Base-by-base conservation (phyloP, 1,140 invertebrate species). In the Drosophila nebulosa region DNA sequence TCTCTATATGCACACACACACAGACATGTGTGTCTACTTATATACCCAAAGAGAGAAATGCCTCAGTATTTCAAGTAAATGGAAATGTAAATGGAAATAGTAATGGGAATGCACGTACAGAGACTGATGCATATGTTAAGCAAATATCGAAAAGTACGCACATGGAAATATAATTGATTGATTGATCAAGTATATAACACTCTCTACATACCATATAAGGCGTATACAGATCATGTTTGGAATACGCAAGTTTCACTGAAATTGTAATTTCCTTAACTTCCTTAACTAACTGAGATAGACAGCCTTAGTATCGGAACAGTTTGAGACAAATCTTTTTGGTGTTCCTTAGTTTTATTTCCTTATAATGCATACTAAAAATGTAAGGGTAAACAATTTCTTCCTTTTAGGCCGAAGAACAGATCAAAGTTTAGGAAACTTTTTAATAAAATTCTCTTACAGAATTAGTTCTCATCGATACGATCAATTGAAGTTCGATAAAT, bases 21-120 rank as follows among this genome's bases (percentile, higher is more conserved):
- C 16, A 21, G 2, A 24, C 0, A 21, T 18, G 4, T 59, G 53
- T 18, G n/a, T 65, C 35, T 39, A 35, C 42, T 27, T 53, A 30
- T 71, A 64, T 61, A 74, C 24, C n/a, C 26, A 51, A 74, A 74
- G 35, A 74, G 27, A 16, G 61, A 30, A 46, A 36, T 35, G 61
- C 26, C 52, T 55, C 26, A 12, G 52, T 55, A 6, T n/a, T n/a
- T 36, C 12, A 30, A 50, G 46, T 39, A 73, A 74, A 72, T 55
- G 69, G 53, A 59, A 65, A 58, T 36, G 51, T 32, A 65, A 74
- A 74, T 74, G 71, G 62, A 72, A 71, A 66, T 57, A 65, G 35
- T 63, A 32, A 24, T 24, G 4, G 10, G 3, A 32, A 32, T 10
- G 30, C 2, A 32, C 30, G 10, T 10, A 10, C 10, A 12, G 0